Base-by-base conservation (phyloP, 1,140 invertebrate species). In the Conus betulinus region DNA sequence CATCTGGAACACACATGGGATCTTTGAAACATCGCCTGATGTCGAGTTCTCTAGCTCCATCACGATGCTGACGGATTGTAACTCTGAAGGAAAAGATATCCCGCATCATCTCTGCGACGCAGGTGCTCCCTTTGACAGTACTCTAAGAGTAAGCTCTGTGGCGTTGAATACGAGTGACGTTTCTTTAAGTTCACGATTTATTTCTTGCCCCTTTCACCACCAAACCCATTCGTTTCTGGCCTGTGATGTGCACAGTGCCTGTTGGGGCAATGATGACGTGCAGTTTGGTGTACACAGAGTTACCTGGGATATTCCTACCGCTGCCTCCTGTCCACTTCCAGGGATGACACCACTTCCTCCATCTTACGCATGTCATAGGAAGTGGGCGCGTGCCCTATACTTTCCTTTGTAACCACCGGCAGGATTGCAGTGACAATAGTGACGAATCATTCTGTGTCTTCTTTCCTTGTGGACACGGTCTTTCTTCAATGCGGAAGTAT, bases 321-420 rank as follows among this genome's bases (percentile, higher is more conserved):
- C 51, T 6, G 5, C 53, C 20, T 55, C 84, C 23, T 85, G 84
- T 39, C 57, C 57, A 8, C 3, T 51, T 5, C 57, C 84, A 15
- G 53, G n/a, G 53, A 84, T 25, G 63, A 25, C 25, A 25, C 23
- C 84, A 71, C 27, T 67, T 85, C 84, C 84, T 17, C 84, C 84
- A 0, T 85, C 84, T 11, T 85, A 60, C 84, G 20, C 84, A 25
- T 85, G 84, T 6, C 5, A 67, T 5, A 25, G 84, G 57, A 27
- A 7, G 5, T 25, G 25, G 57, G 57, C 57, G 84, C 8, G 25
- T 89, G 71, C 63, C 86, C 0, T 87, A 87, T 55, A 81, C 79
- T 0, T 67, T 87, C 25, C 84, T 90, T 13, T 90, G 89, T 86
- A 84, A 90, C 57, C 76, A 78, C 25, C 51, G 71, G 10, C 25